Base-by-base conservation (phyloP, 35 echinoderm and acorn worm species). In the Hemicentrotus pulcherrimus region DNA sequence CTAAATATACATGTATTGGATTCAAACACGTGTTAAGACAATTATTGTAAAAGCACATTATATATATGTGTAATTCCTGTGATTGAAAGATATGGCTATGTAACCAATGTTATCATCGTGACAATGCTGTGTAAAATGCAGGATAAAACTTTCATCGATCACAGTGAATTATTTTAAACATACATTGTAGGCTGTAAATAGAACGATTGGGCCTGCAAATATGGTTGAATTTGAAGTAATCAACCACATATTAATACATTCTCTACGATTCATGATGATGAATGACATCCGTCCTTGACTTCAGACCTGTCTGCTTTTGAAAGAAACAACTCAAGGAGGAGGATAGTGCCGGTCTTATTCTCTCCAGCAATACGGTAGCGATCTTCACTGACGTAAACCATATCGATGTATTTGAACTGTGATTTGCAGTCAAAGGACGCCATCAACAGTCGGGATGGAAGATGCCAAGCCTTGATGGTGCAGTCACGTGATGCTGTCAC, bases 351-450 rank as follows among this genome's bases (percentile, higher is more conserved):
- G 2, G 97, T 94, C 86, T 97, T 96, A 78, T 97, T 97, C 41
- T 94, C 94, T 46, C 96, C 96, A 11, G 94, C 87, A 16, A 95
- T 87, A 19, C 52, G 88, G 88, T 97, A 98, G 65, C 88, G 96
- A 46, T 96, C 95, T 9, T 94, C 89, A 32, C 35, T 86, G 47
- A 96, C 59, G 41, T 96, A 86, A 12, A 94, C 96, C 52, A 96
- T 60, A 35, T 86, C 94, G 32, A 98, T 95, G 92, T 86, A 70
- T 58, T 98, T 98, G 46, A 98, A 92, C 94, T 97, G 96, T 46
- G 92, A 98, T 45, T 97, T 90, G 92, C 96, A 97, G 94, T 98
- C 95, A 58, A 98, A 98, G 16, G 97, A 97, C 10, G 96, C 95
- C 87, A 98, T 33, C 88, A 96, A 46, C 71, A 88, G 47, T 28